phyloP scores from a whole-genome alignment of 2,797 vertebrate species.

The Danio albolineatus region DNA sequence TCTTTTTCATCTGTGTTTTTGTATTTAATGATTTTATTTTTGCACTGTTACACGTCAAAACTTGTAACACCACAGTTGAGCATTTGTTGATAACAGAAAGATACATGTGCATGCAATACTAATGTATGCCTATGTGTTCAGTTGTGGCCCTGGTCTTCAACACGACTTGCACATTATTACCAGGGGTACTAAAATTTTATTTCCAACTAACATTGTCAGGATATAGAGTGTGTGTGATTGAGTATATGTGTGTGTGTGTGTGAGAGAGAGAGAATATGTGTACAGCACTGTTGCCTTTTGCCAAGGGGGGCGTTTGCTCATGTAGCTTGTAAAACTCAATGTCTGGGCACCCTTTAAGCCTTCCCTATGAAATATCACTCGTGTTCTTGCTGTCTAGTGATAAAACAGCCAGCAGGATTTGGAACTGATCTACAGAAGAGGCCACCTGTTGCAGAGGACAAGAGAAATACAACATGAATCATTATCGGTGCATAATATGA shows the following conservation, averaged over 20 bases:
- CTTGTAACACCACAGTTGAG: not conserved
- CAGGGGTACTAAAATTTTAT: conserved; percentile 80
- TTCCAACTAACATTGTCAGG: conserved; percentile 72
- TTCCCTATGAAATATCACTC: conserved; percentile 69
- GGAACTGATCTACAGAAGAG: conserved; percentile 76
- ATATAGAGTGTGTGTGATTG: conserved; percentile 64
- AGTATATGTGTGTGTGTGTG: conserved; percentile 26
- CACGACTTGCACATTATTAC: conserved; percentile 67
- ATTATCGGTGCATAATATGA: conserved; percentile 51
- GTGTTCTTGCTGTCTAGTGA: conserved; percentile 67
- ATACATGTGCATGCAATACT: not conserved
- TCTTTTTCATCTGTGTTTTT: not conserved
- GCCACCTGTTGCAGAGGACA: conserved; percentile 75
- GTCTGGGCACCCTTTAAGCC: conserved; percentile 62
- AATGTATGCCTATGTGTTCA: conserved; percentile 33
- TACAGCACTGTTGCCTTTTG: conserved; percentile 56
- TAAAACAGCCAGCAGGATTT: conserved; percentile 71
- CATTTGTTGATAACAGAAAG: conserved; percentile 9
- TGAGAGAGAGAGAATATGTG: conserved; percentile 15
- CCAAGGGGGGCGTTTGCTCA: conserved; percentile 57
- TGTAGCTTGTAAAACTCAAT: conserved; percentile 68
- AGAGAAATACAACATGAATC: conserved; percentile 41
- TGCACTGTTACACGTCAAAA: not conserved
- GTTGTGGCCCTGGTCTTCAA: conserved; percentile 39
- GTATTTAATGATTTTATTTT: not conserved